Evolutionary conservation across 2,888 invertebrate genomes (phyloP).

Genomic region (Aplocera efformata): DNA sequence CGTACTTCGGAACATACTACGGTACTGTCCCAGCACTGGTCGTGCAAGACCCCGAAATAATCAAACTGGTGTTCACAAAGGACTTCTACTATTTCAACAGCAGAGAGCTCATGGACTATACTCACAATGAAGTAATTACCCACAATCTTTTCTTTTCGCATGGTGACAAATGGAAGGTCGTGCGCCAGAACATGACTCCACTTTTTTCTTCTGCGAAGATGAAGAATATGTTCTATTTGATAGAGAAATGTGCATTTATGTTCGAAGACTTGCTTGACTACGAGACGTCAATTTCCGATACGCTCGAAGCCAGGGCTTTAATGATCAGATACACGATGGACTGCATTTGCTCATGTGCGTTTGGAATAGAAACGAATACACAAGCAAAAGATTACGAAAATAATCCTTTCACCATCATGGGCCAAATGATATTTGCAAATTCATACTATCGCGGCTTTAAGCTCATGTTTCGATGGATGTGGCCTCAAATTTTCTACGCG

Average conservation of each 20-base stretch:
- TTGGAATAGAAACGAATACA: slow-evolving; percentile 40
- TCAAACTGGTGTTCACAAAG: slow-evolving; percentile 37
- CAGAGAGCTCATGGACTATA: slow-evolving; percentile 31
- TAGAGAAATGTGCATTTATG: slow-evolving; percentile 30
- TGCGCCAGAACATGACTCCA: slow-evolving; percentile 37
- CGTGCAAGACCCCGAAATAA: slow-evolving; percentile 33
- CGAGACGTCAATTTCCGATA: slow-evolving; percentile 18
- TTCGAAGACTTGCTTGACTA: slow-evolving; percentile 31
- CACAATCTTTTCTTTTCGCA: slow-evolving; percentile 35
- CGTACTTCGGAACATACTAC: slow-evolving; percentile 26
- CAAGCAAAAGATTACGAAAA: slow-evolving; percentile 28
- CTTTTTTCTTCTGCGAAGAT: slow-evolving; percentile 37
- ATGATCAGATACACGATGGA: slow-evolving; percentile 41
- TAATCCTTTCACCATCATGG: slow-evolving; percentile 39
- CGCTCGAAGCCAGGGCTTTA: slow-evolving; percentile 25
- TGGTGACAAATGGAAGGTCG: slow-evolving; percentile 37
- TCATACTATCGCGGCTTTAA: slow-evolving; percentile 27
- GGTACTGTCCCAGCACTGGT: slow-evolving; percentile 33
- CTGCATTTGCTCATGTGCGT: slow-evolving; percentile 38
- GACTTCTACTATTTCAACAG: slow-evolving; percentile 39
- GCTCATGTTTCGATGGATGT: slow-evolving; percentile 29
- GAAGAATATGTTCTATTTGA: slow-evolving; percentile 41
- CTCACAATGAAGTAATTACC: slow-evolving; percentile 28
- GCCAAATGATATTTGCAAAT: slow-evolving; percentile 28
- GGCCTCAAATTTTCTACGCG: slow-evolving; percentile 42